phyloP scores from a whole-genome alignment of 2,113 vertebrate species.

The Ceyx melanurus region DNA sequence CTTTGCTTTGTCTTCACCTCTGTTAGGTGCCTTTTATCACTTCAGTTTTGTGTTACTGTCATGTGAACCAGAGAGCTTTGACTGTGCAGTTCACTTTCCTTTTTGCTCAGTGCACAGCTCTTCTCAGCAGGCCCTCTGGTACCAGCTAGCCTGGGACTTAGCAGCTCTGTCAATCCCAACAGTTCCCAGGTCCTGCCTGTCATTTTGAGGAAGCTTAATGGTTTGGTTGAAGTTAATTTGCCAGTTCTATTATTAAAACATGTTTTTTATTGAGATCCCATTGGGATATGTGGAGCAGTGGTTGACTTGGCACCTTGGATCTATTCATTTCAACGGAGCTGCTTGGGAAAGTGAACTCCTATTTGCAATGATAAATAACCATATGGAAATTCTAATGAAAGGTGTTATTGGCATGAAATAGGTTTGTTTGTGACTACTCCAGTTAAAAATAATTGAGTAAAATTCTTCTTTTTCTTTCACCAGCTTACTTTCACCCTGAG shows the following conservation, averaged over 20 bases:
- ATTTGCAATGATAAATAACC: neutral
- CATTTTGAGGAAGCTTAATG: neutral
- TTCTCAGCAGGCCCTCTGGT: neutral
- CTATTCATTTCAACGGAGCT: neutral
- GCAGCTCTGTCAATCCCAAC: neutral
- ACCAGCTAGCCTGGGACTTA: neutral
- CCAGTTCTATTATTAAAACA: neutral
- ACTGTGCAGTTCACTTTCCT: neutral
- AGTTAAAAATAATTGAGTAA: neutral
- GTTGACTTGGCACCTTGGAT: neutral
- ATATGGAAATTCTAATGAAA: neutral
- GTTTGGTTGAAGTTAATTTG: neutral
- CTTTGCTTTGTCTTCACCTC: neutral
- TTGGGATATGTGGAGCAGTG: neutral
- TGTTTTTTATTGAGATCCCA: neutral
- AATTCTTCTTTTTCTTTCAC: neutral
- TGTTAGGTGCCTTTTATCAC: neutral
- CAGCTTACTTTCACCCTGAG: neutral
- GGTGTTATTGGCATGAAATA: neutral
- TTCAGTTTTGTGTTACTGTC: neutral
- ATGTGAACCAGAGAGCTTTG: neutral
- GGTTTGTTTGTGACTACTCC: neutral
- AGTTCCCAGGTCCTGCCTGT: neutral
- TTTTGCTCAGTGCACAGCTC: neutral
- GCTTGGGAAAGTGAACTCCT: neutral